A percentile compares a stretch with the other conserved stretches of the same genome.
Conservation (phyloP, 2,888 invertebrate genomes). For the Torymus texanus region DNA sequence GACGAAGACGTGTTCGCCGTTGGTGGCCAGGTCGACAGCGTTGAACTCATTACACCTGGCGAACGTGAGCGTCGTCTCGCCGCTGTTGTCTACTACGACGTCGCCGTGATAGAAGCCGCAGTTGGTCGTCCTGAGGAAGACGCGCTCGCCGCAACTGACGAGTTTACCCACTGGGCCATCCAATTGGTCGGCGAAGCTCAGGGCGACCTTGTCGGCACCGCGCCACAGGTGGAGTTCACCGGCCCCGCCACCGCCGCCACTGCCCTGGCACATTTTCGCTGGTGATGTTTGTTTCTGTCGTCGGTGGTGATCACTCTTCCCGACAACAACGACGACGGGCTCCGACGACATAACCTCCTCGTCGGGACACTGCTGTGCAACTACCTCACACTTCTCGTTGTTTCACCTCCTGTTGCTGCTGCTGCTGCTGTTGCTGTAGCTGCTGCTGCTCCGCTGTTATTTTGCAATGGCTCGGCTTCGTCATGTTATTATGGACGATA, state of each 20-base stretch:
- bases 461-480: constrained; percentile 51
- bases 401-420: neutral
- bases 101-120: constrained; percentile 75
- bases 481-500: constrained; percentile 59
- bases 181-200: constrained; percentile 66
- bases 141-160: constrained; percentile 74
- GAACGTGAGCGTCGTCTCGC: too few relatives aligned
- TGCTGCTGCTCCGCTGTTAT: constrained; percentile 12
- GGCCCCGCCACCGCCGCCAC: neutral
- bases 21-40: constrained; percentile 81
- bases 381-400: neutral
- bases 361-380: neutral
- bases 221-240: constrained; percentile 66
- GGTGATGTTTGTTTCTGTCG: neutral
- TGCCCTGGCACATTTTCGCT: neutral
- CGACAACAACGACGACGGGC: constrained; percentile 14
- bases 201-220: constrained; percentile 68
- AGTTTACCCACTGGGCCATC: constrained; percentile 74
- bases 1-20: constrained; percentile 79
- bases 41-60: constrained; percentile 72
- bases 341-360: constrained; percentile 52
- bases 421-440: constrained; percentile 4
- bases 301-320: too few relatives aligned
- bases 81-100: constrained; percentile 70
- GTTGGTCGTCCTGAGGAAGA: constrained; percentile 75